These are phyloP conservation scores for Cladopsammia gracilis DNA, from an alignment of 64 coral and sea anemone genomes.

Conservation along the genomic window DNA sequence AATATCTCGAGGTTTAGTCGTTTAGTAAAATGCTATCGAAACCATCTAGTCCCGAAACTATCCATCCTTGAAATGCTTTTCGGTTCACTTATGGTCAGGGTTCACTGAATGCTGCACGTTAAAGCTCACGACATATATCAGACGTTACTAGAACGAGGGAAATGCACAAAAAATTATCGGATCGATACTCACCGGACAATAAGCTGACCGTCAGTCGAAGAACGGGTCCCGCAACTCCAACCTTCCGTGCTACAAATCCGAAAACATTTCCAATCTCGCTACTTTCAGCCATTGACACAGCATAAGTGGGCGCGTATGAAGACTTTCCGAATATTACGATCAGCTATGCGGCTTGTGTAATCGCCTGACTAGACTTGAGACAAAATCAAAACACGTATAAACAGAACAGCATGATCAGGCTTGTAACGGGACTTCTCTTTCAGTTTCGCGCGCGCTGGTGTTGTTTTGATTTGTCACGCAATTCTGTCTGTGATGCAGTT, in stretches of 20 bases:
- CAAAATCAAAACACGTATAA: not conserved
- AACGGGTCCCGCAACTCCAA: constrained; percentile 37
- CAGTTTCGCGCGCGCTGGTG: not conserved
- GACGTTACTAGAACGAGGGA: not conserved
- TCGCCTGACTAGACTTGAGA: not conserved
- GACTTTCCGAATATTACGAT: not conserved
- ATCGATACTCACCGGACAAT: constrained; percentile 30
- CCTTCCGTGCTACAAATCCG: not conserved
- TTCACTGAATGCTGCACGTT: not conserved
- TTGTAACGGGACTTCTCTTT: not conserved
- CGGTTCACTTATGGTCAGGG: not conserved
- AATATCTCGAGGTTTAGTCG: not conserved
- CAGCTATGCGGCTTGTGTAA: too few relatives aligned
- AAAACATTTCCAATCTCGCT: constrained; percentile 11
- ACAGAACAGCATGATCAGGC: not conserved
- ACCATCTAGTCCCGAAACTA: too few relatives aligned
- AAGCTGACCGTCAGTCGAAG: constrained; percentile 48
- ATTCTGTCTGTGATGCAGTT: not conserved
- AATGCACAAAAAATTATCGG: not conserved
- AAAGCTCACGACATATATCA: not conserved
- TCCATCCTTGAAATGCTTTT: too few relatives aligned
- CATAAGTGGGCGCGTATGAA: not conserved
- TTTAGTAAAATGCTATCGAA: too few relatives aligned
- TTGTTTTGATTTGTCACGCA: constrained; percentile 12
- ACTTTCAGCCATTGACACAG: not conserved